Conservation (phyloP, 2,113 vertebrate species). For the Nothocercus julius region DNA sequence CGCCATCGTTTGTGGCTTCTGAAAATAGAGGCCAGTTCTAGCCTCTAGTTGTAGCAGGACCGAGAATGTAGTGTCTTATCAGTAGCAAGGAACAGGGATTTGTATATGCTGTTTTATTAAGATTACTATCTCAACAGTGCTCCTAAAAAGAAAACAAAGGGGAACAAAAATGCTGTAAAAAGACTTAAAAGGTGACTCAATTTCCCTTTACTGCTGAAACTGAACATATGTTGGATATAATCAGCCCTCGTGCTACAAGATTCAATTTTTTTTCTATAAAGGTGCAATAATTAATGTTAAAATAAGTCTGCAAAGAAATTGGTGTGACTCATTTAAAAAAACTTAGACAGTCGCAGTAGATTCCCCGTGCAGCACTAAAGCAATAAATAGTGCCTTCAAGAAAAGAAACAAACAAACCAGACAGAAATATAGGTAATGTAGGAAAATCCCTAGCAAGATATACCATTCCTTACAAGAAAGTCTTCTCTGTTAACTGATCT, state of each 20-base stretch:
- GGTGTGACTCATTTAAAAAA: background rate
- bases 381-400: background rate
- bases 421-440: background rate
- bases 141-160: conserved; percentile 40
- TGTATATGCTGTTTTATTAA: conserved; percentile 53
- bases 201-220: conserved; percentile 30
- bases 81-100: conserved; percentile 43
- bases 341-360: background rate
- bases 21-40: conserved; percentile 30
- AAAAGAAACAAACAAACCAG: background rate
- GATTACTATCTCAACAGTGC: conserved; percentile 30
- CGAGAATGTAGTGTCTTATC: conserved; percentile 6
- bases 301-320: background rate
- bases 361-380: background rate
- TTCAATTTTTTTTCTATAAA: background rate
- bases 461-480: background rate
- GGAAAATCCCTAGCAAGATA: background rate
- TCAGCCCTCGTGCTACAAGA: conserved; percentile 28
- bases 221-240: conserved; percentile 44
- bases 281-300: background rate
- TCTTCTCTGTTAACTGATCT: background rate
- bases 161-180: background rate
- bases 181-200: conserved; percentile 50
- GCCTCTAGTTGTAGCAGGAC: background rate
- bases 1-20: conserved; percentile 7